Conservation (phyloP, 1,140 invertebrate genomes). For the Babylonia areolata region DNA sequence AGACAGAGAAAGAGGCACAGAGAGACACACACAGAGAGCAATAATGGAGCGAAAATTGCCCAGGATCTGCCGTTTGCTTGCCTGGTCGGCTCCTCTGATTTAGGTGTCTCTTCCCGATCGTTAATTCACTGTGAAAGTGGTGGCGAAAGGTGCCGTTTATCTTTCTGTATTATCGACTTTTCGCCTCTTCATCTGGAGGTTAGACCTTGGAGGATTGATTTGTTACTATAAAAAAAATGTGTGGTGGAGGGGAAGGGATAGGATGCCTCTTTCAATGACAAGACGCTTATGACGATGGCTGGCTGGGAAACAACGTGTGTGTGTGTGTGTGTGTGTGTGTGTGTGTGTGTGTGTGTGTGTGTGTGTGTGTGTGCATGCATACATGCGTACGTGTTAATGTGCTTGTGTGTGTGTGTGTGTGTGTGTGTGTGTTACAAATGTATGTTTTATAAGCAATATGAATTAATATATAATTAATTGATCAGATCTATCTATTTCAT, state of each 20-base stretch:
- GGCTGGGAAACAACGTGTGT: neutral
- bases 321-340: conserved; percentile 14
- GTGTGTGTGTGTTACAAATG: neutral
- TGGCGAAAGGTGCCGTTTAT: neutral
- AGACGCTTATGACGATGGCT: no score
- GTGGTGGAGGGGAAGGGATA: neutral
- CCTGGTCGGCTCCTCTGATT: neutral
- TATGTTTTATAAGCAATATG: no score
- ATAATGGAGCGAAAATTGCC: neutral
- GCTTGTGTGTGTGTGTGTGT: conserved; percentile 17
- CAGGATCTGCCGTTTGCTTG: neutral
- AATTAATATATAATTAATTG: no score
- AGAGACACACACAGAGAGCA: no score
- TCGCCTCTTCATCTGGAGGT: neutral
- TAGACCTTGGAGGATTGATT: neutral
- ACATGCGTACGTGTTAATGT: neutral
- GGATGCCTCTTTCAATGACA: no score
- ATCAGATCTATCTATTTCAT: no score
- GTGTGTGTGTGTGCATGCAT: conserved; percentile 3
- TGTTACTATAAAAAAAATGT: neutral
- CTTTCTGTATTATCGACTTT: neutral
- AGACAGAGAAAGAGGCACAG: no score
- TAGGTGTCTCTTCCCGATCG: neutral
- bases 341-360: conserved; percentile 6
- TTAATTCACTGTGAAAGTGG: neutral